Evolutionary conservation across 2,888 invertebrate species (phyloP).

Genomic region (Phlogophora meticulosa): DNA sequence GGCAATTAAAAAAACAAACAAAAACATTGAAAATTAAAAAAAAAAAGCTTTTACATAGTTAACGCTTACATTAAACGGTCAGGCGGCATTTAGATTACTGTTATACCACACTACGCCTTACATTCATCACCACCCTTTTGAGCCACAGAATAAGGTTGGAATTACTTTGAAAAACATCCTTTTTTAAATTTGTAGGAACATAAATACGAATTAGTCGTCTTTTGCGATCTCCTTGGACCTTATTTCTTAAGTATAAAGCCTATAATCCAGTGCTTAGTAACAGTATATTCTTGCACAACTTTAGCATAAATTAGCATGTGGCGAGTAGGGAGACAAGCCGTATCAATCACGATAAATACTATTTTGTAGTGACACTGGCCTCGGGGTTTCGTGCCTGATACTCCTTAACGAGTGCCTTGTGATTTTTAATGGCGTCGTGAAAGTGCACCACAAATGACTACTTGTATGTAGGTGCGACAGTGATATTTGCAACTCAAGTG

Average conservation of each 20-base stretch:
- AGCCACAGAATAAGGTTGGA: not conserved
- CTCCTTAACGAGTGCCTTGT: constrained; percentile 61
- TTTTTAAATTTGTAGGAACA: constrained; percentile 28
- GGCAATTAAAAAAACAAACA: constrained; percentile 65
- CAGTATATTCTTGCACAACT: constrained; percentile 22
- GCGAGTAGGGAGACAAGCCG: constrained; percentile 68
- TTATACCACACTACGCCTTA: constrained; percentile 39
- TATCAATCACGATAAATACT: constrained; percentile 74
- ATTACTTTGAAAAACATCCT: constrained; percentile 1
- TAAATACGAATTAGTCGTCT: constrained; percentile 33
- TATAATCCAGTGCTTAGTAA: not conserved
- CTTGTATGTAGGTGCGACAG: constrained; percentile 26
- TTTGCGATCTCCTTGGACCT: not conserved
- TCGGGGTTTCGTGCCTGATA: constrained; percentile 56
- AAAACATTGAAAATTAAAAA: constrained; percentile 61
- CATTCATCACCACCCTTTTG: not conserved
- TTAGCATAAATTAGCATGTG: constrained; percentile 72
- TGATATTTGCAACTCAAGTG: constrained; percentile 32
- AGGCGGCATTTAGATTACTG: constrained; percentile 66
- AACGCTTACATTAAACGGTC: constrained; percentile 65
- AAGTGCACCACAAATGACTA: constrained; percentile 52
- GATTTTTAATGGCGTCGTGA: constrained; percentile 60
- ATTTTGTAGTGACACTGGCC: constrained; percentile 71
- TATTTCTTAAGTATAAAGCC: not conserved
- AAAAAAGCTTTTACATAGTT: constrained; percentile 65